Evolutionary conservation across 2,113 vertebrate genomes (phyloP).

Genomic region (Coturnix japonica): DNA sequence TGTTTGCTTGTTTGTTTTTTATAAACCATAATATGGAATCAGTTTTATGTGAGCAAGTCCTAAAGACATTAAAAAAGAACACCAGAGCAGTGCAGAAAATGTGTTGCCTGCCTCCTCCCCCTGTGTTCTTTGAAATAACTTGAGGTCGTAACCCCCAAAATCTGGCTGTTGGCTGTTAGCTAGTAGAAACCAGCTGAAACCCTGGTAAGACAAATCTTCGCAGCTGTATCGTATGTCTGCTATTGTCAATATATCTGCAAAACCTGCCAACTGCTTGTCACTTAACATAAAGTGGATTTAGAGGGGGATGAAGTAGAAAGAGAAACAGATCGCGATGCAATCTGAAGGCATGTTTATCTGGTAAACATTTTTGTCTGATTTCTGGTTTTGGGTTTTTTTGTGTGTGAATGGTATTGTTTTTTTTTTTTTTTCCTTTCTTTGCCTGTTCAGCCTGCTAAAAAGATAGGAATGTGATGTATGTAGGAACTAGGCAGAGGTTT

Average conservation of each 20-base stretch:
- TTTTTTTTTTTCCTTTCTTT: not conserved
- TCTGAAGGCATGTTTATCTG: not conserved
- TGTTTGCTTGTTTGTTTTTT: too few species aligned
- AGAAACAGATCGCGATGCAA: not conserved
- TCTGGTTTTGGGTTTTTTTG: not conserved
- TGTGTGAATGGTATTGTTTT: not conserved
- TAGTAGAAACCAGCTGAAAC: constrained; percentile 58
- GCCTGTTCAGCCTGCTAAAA: not conserved
- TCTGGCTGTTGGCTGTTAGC: constrained; percentile 55
- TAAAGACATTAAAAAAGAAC: constrained; percentile 13
- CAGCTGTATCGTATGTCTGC: constrained; percentile 48
- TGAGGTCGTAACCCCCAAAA: constrained; percentile 53
- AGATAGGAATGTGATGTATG: rapidly evolving
- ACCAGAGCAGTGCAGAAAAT: not conserved
- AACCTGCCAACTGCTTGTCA: constrained; percentile 57
- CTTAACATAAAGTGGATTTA: constrained; percentile 26
- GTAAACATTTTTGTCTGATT: not conserved
- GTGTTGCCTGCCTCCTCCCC: constrained; percentile 10
- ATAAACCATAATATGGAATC: not conserved
- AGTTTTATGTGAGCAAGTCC: not conserved
- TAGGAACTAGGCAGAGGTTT: not conserved
- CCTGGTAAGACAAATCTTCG: constrained; percentile 57
- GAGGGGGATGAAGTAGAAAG: not conserved
- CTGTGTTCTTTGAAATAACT: constrained; percentile 6
- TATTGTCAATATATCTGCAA: constrained; percentile 45